phyloP scores from a whole-genome alignment of 2,113 vertebrate species.

The Perca schrenkii region DNA sequence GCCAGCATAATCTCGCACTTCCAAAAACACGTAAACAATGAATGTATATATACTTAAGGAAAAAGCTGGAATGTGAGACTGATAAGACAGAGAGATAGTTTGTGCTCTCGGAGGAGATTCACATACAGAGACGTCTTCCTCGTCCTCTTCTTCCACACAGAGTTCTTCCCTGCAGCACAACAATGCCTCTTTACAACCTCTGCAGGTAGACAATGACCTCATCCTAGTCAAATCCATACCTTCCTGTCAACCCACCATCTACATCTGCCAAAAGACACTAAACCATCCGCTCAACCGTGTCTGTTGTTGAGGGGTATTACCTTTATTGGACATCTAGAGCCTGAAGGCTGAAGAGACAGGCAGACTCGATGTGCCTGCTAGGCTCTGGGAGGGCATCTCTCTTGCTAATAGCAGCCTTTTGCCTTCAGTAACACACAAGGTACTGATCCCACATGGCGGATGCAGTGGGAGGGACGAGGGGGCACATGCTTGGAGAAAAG shows the following conservation, averaged over 20 bases:
- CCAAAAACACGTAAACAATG: constrained; percentile 12
- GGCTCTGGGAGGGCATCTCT: constrained; percentile 61
- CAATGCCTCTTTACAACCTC: constrained; percentile 56
- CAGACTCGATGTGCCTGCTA: constrained; percentile 54
- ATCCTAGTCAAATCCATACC: constrained; percentile 71
- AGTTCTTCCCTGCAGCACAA: constrained; percentile 52
- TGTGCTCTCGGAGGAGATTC: constrained; percentile 17
- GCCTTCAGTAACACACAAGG: constrained; percentile 66
- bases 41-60: neutral
- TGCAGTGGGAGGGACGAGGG: constrained; percentile 49
- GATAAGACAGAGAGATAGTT: constrained; percentile 30
- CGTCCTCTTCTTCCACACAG: constrained; percentile 4
- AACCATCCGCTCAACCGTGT: constrained; percentile 52
- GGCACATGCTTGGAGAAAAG: constrained; percentile 51
- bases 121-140: constrained; percentile 8
- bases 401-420: constrained; percentile 74
- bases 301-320: constrained; percentile 57
- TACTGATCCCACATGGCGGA: constrained; percentile 62
- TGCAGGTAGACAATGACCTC: constrained; percentile 74
- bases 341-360: constrained; percentile 68
- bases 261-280: constrained; percentile 71
- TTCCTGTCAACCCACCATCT: constrained; percentile 68
- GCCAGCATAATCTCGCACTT: neutral
- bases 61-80: constrained; percentile 24
- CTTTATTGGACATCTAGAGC: constrained; percentile 73